These are phyloP conservation scores for Stegophylla sp. DNA, from an alignment of 2,888 invertebrate species.

Conservation along the genomic window DNA sequence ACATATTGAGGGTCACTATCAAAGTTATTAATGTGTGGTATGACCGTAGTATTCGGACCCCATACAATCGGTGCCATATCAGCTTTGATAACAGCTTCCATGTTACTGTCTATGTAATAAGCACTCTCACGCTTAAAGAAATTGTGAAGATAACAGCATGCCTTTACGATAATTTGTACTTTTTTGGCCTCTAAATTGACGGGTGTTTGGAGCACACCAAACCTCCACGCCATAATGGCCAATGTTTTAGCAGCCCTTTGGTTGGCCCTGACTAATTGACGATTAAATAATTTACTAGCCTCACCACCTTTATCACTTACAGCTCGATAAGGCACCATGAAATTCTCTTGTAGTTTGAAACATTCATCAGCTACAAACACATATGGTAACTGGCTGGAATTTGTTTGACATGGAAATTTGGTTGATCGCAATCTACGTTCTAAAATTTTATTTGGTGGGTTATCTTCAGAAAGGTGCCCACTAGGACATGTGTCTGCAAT, in stretches of 20 bases:
- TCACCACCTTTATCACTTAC: conserved; percentile 44
- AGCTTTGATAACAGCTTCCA: conserved; percentile 57
- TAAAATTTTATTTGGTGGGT: conserved; percentile 48
- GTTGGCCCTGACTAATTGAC: conserved; percentile 47
- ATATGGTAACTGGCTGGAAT: conserved; percentile 45
- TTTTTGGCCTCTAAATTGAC: conserved; percentile 52
- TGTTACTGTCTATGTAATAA: conserved; percentile 55
- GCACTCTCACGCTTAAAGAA: conserved; percentile 50
- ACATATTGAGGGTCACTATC: conserved; percentile 52
- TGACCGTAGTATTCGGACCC: conserved; percentile 48
- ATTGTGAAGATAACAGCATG: conserved; percentile 51
- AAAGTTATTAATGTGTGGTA: conserved; percentile 37
- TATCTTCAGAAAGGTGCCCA: conserved; percentile 46
- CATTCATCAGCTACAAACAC: conserved; percentile 48
- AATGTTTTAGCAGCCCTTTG: conserved; percentile 51
- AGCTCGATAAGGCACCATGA: conserved; percentile 47
- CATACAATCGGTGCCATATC: conserved; percentile 54
- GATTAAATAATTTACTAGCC: conserved; percentile 46
- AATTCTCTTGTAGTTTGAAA: conserved; percentile 50
- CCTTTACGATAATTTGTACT: conserved; percentile 44
- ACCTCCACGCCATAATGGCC: conserved; percentile 54
- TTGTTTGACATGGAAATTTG: conserved; percentile 27
- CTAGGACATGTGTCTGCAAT: conserved; percentile 45
- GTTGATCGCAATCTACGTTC: conserved; percentile 37
- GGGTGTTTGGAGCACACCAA: conserved; percentile 47